phyloP scores from a whole-genome alignment of 2,888 invertebrate genomes.

The Apocheima hispidaria region DNA sequence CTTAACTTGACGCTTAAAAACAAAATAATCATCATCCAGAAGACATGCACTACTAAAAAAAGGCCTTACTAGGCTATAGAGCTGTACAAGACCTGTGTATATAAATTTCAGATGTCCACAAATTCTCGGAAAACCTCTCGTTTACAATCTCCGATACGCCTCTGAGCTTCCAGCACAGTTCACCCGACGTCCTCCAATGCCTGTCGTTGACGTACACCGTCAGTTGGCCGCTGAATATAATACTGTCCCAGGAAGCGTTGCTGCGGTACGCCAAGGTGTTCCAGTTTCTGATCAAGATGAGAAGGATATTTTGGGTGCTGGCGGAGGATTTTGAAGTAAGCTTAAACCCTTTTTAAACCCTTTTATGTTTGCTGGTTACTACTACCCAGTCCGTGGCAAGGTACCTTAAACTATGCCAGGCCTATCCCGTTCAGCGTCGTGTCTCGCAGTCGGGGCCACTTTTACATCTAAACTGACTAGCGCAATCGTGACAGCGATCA shows the following conservation, averaged over 20 bases:
- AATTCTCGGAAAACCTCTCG: constrained; percentile 87
- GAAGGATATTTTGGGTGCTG: constrained; percentile 91
- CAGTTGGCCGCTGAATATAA: constrained; percentile 92
- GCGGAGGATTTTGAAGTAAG: constrained; percentile 88
- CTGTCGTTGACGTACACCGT: constrained; percentile 90
- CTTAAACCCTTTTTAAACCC: constrained; percentile 21
- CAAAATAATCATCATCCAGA: too few relatives aligned
- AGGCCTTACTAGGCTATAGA: too few relatives aligned
- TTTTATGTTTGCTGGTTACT: too few relatives aligned
- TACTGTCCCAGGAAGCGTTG: constrained; percentile 90
- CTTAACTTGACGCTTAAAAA: too few relatives aligned
- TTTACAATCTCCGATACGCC: constrained; percentile 88
- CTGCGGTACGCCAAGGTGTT: constrained; percentile 91
- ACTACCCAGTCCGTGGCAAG: too few relatives aligned
- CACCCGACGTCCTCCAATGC: constrained; percentile 89
- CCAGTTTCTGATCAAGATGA: constrained; percentile 90
- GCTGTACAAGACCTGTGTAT: too few relatives aligned
- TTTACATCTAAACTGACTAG: too few relatives aligned
- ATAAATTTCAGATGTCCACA: constrained; percentile 78
- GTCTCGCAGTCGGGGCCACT: too few relatives aligned
- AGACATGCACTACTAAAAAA: too few relatives aligned
- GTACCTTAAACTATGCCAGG: too few relatives aligned
- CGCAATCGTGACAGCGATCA: too few relatives aligned
- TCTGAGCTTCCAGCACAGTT: constrained; percentile 87
- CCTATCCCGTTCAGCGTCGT: too few relatives aligned